These are phyloP conservation scores for Adelosebastes latens DNA, from an alignment of 2,797 vertebrate genomes.

Conservation along the genomic window DNA sequence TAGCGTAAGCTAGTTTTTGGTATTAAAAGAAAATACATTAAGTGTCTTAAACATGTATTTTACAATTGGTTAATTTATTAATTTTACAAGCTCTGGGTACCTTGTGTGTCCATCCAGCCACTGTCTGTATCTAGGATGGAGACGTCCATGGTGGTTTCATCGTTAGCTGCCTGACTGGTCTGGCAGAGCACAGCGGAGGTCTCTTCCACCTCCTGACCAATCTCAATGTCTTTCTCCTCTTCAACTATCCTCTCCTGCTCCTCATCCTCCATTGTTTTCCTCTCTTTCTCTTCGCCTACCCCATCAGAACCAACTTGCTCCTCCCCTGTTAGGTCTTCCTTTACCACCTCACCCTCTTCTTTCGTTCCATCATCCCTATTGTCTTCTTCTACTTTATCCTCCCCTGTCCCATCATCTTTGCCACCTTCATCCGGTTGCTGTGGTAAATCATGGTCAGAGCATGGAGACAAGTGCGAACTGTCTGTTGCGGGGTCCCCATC, in stretches of 20 bases:
- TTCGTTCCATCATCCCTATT: neutral
- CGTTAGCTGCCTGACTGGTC: slow-evolving; percentile 83
- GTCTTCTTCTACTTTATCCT: slow-evolving; percentile 18
- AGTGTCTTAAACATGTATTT: slow-evolving; percentile 12
- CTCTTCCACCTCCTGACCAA: slow-evolving; percentile 71
- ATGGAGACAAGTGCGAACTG: slow-evolving; percentile 72
- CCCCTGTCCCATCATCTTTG: neutral
- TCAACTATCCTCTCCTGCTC: neutral
- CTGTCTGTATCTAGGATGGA: slow-evolving; percentile 93
- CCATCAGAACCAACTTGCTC: neutral
- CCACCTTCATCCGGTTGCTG: slow-evolving; percentile 43
- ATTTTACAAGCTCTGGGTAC: slow-evolving; percentile 81
- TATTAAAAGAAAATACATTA: neutral
- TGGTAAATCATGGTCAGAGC: slow-evolving; percentile 70
- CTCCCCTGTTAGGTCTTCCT: neutral
- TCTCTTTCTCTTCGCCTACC: neutral
- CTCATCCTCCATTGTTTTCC: neutral
- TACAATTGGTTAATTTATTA: slow-evolving; percentile 7
- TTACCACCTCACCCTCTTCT: neutral
- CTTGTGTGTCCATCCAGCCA: slow-evolving; percentile 95
- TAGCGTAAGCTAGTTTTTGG: slow-evolving; percentile 5
- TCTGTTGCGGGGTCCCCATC: slow-evolving; percentile 60
- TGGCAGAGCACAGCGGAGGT: slow-evolving; percentile 72
- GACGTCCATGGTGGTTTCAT: slow-evolving; percentile 89
- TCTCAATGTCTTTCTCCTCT: slow-evolving; percentile 16